These are phyloP conservation scores for Mobula hypostoma DNA, from an alignment of 2,113 vertebrate species.

Conservation along the genomic window DNA sequence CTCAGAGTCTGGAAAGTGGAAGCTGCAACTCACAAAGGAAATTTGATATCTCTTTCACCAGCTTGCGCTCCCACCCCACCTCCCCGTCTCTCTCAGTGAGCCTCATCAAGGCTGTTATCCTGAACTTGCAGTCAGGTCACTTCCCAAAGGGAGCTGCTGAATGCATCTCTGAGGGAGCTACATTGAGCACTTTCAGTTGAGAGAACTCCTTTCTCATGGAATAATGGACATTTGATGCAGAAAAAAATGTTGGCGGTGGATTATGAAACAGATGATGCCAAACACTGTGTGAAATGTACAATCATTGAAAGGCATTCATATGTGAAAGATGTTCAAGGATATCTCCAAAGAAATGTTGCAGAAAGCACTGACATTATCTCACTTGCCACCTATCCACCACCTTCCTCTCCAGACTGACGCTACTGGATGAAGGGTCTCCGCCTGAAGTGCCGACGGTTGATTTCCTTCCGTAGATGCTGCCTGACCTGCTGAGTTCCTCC, in stretches of 20 bases:
- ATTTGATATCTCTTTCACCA: background rate
- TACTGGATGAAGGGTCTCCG: background rate
- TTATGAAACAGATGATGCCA: background rate
- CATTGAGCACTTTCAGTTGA: background rate
- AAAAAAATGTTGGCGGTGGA: background rate
- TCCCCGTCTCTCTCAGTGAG: background rate
- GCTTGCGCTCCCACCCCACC: too few relatives aligned
- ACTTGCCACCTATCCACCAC: background rate
- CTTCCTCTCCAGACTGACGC: background rate
- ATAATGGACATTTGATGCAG: conserved; percentile 24
- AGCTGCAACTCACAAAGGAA: background rate
- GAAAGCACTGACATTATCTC: background rate
- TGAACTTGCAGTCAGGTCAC: background rate
- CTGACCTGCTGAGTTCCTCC: too few relatives aligned
- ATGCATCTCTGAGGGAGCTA: background rate
- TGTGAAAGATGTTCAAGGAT: conserved; percentile 15
- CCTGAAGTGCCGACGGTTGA: too few relatives aligned
- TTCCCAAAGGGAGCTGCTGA: background rate
- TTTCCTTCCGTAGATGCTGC: too few relatives aligned
- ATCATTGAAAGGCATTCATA: conserved; percentile 18
- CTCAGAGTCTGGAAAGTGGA: background rate
- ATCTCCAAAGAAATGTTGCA: background rate
- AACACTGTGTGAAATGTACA: background rate
- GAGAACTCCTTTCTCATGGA: background rate
- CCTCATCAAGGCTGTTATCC: background rate